Evolutionary conservation across 2,888 invertebrate genomes (phyloP), one percentile per base, ranked within the genome.

Genomic region (Mythimna impura): DNA sequence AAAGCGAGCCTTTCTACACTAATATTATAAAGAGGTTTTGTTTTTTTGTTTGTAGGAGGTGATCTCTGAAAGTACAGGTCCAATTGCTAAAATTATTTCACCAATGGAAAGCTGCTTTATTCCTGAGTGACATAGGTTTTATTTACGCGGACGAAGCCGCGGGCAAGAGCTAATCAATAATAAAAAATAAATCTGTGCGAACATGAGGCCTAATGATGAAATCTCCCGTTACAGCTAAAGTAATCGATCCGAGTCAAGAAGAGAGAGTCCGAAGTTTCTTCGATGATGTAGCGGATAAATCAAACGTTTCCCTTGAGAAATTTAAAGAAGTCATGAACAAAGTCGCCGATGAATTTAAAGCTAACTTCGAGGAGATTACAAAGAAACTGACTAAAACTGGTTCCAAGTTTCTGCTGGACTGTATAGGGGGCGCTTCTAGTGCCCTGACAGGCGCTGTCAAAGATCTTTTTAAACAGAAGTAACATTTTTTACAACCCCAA

Each of bases 341-440:
- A 43, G 47, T 91, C 3, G 92, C 93, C 0, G 70, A 58, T 0
- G 91, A 92, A 5, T 89, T 91, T 36, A 86, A 91, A 52, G 89
- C 86, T 62, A 86, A 69, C 0, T 50, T 89, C 0, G 91, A 90
- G 0, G 91, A 87, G 0, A 47, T 91, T 0, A 57, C 84, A 0
- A 88, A 89, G 30, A 77, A 66, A 4, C 74, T 93, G 0, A 83
- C 86, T 0, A 86, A 83, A 0, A 82, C 87, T 20, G 91, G 84
- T 0, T 88, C 91, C 0, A 89, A 83, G 66, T 14, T 91, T 0
- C 58, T 90, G 17, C 79, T 83, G 6, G 88, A 89, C 0, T 25
- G 87, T 0, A 60, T 83, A 12, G 89, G 86, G 0, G 90, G 89
- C 0, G 90, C 88, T 0, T 40, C 86, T 0, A 71, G 47, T 25